A percentile compares a stretch with the other conserved stretches of the same genome.
Conservation (phyloP, 2,797 vertebrate species). For the Sphaeramia orbicularis region DNA sequence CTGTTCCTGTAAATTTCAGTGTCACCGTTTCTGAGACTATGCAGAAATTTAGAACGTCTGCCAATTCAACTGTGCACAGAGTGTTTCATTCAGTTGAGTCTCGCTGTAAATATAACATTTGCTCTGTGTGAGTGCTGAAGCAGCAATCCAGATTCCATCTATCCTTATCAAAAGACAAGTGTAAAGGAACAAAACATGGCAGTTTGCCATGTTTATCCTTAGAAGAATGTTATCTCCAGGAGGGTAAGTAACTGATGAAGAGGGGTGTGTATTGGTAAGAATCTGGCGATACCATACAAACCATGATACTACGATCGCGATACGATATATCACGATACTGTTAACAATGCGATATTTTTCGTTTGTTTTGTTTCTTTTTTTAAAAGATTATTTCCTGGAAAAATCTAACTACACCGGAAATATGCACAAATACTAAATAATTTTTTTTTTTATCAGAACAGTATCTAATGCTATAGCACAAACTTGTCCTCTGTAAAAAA, state of each 20-base stretch:
- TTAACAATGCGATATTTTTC: no score
- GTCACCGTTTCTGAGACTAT: constrained; percentile 34
- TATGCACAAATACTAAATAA: no score
- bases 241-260: constrained; percentile 30
- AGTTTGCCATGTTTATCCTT: constrained; percentile 44
- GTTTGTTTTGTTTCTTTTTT: no score
- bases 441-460: no score
- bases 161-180: constrained; percentile 48
- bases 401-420: no score
- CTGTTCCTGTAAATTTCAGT: constrained; percentile 5
- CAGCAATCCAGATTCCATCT: constrained; percentile 44
- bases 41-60: constrained; percentile 22
- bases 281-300: no score
- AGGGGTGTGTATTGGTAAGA: no score
- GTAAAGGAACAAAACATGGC: constrained; percentile 46
- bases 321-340: no score
- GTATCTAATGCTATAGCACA: no score
- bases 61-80: constrained; percentile 20
- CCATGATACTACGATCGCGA: no score
- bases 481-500: no score
- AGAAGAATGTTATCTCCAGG: constrained; percentile 29
- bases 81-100: constrained; percentile 41
- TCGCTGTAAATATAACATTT: constrained; percentile 58
- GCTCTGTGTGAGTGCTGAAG: constrained; percentile 41
- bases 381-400: no score